Conservation (phyloP, 2,113 vertebrate genomes). For the Cinclus mexicanus region DNA sequence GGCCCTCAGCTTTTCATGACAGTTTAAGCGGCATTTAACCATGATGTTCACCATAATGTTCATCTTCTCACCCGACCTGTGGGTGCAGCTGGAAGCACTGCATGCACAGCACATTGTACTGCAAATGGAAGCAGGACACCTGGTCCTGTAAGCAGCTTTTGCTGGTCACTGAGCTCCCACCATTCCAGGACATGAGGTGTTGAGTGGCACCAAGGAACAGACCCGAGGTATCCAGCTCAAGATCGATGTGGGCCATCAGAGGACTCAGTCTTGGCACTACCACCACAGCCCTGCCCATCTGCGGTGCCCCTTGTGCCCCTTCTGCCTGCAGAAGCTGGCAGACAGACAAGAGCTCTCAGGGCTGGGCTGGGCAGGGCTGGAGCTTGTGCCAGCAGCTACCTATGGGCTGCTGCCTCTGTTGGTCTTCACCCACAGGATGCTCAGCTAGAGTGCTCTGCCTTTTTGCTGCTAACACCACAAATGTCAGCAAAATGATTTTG, state of each 20-base stretch:
- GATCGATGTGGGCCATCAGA: neutral
- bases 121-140: neutral
- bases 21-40: constrained; percentile 19
- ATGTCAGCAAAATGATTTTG: neutral
- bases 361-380: neutral
- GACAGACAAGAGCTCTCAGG: rapidly evolving
- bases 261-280: neutral
- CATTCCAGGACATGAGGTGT: neutral
- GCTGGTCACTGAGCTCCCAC: neutral
- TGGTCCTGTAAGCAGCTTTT: neutral
- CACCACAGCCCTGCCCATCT: neutral
- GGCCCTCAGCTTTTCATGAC: constrained; percentile 41
- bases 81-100: neutral
- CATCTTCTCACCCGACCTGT: neutral
- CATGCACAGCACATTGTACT: neutral
- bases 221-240: neutral
- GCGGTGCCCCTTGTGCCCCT: neutral
- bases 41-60: neutral
- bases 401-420: neutral
- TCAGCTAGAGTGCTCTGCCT: neutral
- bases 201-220: neutral
- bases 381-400: neutral
- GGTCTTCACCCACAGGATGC: neutral
- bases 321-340: neutral
- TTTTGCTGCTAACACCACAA: neutral